Conservation (phyloP, 2,113 vertebrate species). For the Chamaea fasciata region DNA sequence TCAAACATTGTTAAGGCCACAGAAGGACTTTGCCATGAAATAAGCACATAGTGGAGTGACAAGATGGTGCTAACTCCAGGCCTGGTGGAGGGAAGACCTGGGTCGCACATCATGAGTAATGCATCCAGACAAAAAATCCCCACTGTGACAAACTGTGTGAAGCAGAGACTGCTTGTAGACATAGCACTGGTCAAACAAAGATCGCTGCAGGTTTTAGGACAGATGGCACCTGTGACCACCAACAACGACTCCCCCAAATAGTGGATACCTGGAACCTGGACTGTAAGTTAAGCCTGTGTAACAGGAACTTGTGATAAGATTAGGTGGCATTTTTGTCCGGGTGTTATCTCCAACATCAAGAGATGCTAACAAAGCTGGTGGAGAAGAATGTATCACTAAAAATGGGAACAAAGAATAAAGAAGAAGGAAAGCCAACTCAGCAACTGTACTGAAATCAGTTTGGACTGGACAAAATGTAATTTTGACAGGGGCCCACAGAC, state of each 20-base stretch:
- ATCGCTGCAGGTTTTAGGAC: neutral
- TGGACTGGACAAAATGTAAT: neutral
- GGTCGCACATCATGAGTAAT: neutral
- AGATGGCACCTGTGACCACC: neutral
- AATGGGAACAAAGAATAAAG: neutral
- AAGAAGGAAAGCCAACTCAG: neutral
- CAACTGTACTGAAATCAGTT: neutral
- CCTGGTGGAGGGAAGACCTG: no score
- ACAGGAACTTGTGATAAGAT: neutral
- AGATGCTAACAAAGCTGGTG: neutral
- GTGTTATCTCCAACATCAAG: fast-evolving
- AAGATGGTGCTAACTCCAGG: neutral
- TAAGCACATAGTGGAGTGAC: neutral
- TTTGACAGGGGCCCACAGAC: neutral
- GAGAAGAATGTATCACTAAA: neutral
- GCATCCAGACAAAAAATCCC: neutral
- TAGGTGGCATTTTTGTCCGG: neutral
- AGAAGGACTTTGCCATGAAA: neutral
- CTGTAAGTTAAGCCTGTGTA: fast-evolving
- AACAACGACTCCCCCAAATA: fast-evolving
- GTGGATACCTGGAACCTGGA: neutral
- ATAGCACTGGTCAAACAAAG: neutral
- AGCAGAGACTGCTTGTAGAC: neutral
- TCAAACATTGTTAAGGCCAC: neutral
- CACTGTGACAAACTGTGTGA: neutral